Evolutionary conservation across 2,797 vertebrate genomes (phyloP), one percentile per base, ranked within the genome.

Genomic region (Acomys russatus): DNA sequence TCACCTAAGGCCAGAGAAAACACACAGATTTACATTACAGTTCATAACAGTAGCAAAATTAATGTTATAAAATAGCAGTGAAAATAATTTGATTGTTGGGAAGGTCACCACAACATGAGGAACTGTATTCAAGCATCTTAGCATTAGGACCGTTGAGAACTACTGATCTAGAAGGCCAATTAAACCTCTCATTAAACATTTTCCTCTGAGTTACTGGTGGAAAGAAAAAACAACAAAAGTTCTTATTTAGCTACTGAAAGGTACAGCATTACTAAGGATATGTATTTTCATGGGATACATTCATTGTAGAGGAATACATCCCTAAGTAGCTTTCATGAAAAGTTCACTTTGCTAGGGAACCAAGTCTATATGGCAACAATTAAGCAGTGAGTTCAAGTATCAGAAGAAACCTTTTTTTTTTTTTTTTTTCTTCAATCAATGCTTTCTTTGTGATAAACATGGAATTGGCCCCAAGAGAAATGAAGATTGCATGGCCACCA

Each of bases 351-450:
- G 56, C 56, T 59, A 59, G 56, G 56, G 17, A 59, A 59, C 56
- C 56, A 59, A 59, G 56, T 59, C 56, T 59, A 59, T 11, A 64
- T 6, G n/a, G 12, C 20, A 96, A 88, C 84, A 97, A 97, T 93
- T 93, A 97, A 94, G 71, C 59, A 95, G 2, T 86, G 83, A 51
- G 88, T 93, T 91, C 35, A 97, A 87, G 23, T 79, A 96, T 85
- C 74, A 91, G 85, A 95, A 68, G 1, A 89, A 93, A 20, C 9
- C 28, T 94, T 88, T 23, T 92, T 92, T 22, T 91, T 96, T 94
- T 88, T 23, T 92, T 92, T 22, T 91, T 96, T 79, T 91, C 70
- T 76, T 89, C 70, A 17, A 70, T 96, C 77, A 90, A 97, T 97
- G 0, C 18, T 91, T 76, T 89, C 84, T 96, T 28, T 96, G 23